Evolutionary conservation across 2,797 vertebrate species (phyloP).

Genomic region (Percopsis omiscomaycus): DNA sequence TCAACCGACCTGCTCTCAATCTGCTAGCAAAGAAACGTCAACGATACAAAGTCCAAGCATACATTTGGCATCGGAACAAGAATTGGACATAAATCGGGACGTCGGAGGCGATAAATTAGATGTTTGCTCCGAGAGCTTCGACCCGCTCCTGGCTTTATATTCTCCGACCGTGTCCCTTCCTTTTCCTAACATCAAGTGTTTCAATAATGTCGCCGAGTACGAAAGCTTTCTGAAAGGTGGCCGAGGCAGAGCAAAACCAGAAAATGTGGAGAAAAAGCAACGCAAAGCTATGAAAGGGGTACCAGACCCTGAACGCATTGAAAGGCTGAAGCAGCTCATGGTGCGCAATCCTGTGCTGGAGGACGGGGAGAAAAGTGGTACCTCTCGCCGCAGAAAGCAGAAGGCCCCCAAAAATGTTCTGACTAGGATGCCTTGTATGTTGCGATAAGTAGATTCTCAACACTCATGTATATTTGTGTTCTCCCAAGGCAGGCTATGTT

Average conservation of each 20-base stretch:
- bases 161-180: slow-evolving; percentile 80
- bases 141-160: slow-evolving; percentile 89
- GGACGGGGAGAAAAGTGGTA: slow-evolving; percentile 59
- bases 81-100: slow-evolving; percentile 3
- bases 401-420: slow-evolving; percentile 86
- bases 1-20: neutral
- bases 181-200: slow-evolving; percentile 85
- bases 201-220: slow-evolving; percentile 92
- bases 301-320: slow-evolving; percentile 82
- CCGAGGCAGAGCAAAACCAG: slow-evolving; percentile 76
- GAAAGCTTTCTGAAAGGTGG: slow-evolving; percentile 87
- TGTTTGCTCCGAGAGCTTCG: slow-evolving; percentile 86
- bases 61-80: slow-evolving; percentile 23
- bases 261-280: slow-evolving; percentile 76
- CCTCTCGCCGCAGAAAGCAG: slow-evolving; percentile 43
- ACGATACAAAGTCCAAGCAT: slow-evolving; percentile 13
- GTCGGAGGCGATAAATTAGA: slow-evolving; percentile 71
- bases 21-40: slow-evolving; percentile 2
- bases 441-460: neutral
- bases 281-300: slow-evolving; percentile 71
- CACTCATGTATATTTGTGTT: too few relatives aligned
- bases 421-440: slow-evolving; percentile 90
- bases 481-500: too few relatives aligned
- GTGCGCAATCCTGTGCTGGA: slow-evolving; percentile 62
- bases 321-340: slow-evolving; percentile 83